phyloP scores from a whole-genome alignment of 2,888 invertebrate species.

The Stramonita haemastoma region DNA sequence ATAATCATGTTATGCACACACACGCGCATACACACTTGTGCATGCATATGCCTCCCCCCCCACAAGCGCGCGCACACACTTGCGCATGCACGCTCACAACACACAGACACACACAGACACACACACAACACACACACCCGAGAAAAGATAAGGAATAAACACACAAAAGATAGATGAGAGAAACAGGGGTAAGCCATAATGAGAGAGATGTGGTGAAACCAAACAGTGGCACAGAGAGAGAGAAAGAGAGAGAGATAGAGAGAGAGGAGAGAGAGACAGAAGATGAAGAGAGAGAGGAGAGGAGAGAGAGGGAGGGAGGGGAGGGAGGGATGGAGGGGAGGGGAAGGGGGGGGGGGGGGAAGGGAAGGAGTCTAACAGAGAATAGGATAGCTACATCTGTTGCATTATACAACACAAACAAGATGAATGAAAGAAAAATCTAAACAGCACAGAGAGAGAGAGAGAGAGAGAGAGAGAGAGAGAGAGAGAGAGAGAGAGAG shows the following conservation, averaged over 20 bases:
- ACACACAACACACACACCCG: background rate
- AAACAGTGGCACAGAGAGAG: background rate
- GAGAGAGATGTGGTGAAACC: no score
- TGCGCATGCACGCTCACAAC: background rate
- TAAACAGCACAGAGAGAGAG: no score
- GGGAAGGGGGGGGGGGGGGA: background rate
- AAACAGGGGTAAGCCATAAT: no score
- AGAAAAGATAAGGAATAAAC: no score
- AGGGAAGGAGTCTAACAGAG: background rate
- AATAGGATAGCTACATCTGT: background rate
- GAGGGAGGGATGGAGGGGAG: background rate
- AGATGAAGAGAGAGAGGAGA: no score
- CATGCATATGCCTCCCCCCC: background rate
- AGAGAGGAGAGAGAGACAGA: background rate
- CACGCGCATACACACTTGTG: background rate
- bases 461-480: no score
- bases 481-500: background rate
- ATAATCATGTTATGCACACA: background rate
- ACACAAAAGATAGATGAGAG: no score
- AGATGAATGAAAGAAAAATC: no score
- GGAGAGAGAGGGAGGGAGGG: background rate
- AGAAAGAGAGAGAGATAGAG: background rate
- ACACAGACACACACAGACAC: background rate
- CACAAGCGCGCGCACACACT: background rate
- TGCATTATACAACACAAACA: no score